phyloP scores from a whole-genome alignment of 2,113 vertebrate species.

The rabbit (Oryctolagus cuniculus) region mOryCun1.1 NC_091439.1:74295501-74296000 shows the following conservation, averaged over 20 bases:
- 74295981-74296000: too few relatives aligned
- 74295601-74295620: too few relatives aligned
- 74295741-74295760: background rate
- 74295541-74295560: too few relatives aligned
- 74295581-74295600: too few relatives aligned
- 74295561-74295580: too few relatives aligned
- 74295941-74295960: background rate
- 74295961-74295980: background rate
- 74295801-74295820: background rate
- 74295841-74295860: background rate
- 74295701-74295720: background rate
- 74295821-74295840: background rate
- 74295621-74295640: background rate
- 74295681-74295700: slow-evolving; percentile 6
- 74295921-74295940: background rate
- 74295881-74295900: background rate
- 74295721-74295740: background rate
- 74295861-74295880: background rate
- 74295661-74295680: background rate
- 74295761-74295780: background rate
- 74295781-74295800: background rate
- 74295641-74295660: background rate
- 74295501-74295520: too few relatives aligned
- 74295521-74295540: too few relatives aligned
- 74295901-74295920: background rate